These are phyloP conservation scores for Chiridota heheva DNA, from an alignment of 35 echinoderm and acorn worm genomes.

Conservation along the genomic window DNA sequence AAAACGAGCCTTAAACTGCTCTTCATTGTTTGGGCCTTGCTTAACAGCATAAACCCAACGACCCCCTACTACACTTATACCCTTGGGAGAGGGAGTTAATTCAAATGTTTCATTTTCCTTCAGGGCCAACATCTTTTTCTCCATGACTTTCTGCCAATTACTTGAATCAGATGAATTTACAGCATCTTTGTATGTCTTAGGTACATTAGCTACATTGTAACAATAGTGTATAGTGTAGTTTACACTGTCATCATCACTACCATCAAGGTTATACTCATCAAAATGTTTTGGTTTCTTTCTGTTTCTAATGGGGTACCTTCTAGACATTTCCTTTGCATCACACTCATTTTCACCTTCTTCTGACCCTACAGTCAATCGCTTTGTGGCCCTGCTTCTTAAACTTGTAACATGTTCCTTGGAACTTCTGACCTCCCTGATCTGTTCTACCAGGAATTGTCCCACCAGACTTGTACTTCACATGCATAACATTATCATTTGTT, in stretches of 20 bases:
- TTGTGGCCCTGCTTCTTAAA: conserved; percentile 40
- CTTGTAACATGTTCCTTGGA: conserved; percentile 11
- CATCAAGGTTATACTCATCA: no score
- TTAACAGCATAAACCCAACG: conserved; percentile 36
- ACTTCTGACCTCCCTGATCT: neutral
- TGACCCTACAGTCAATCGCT: conserved; percentile 29
- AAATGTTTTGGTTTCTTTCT: no score
- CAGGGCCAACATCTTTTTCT: conserved; percentile 21
- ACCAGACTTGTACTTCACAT: neutral
- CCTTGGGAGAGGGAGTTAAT: conserved; percentile 17
- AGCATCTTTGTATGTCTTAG: conserved; percentile 31
- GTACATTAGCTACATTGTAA: neutral
- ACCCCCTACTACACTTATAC: conserved; percentile 12
- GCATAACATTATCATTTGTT: conserved; percentile 1
- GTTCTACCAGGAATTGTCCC: neutral
- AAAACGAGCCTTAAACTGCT: conserved; percentile 13
- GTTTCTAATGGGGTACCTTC: no score
- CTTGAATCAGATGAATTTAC: conserved; percentile 1
- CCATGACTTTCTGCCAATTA: conserved; percentile 18
- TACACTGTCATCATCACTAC: no score
- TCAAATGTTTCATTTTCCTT: neutral
- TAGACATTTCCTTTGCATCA: no score
- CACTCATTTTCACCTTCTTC: no score
- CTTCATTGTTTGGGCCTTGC: conserved; percentile 14
- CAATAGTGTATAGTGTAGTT: no score